Base-by-base conservation (phyloP, 2,888 invertebrate genomes). In the Agrochola circellaris region DNA sequence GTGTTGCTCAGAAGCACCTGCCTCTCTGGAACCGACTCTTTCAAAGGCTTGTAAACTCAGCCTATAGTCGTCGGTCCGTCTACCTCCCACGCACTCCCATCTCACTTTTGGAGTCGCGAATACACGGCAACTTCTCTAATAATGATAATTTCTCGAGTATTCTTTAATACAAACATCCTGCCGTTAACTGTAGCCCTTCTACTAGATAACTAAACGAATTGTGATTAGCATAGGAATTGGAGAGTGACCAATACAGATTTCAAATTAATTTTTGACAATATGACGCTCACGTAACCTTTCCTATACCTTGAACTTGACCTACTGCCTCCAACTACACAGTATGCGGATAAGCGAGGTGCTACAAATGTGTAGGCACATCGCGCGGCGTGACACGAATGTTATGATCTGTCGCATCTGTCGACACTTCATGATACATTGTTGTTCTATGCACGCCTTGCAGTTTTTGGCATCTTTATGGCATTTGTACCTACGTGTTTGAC, bases 391-490 rank as follows among this genome's bases (percentile, higher is more conserved):
- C 45, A 62, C 20, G 45, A 73, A 73, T 73, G 62, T 45, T 61
- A 66, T 30, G 72, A 73, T 61, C 45, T 64, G 83, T 66, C 68
- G 30, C 72, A 42, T 86, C 83, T 79, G 83, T 84, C 83, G 45
- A 9, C 83, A 78, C 86, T 42, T 17, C 58, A 34, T 84, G 86
- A 84, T 69, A 75, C 86, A 84, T 68, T 20, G 51, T 54, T 64
- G 48, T 23, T 62, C 79, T 86, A 79, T 78, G 86, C 74, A 78
- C 54, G 62, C 11, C 60, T 54, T 86, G 83, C 83, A 83, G 54
- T 72, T 34, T 85, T 84, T 86, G 78, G 83, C 86, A 78, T 56
- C 54, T 61, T 72, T 68, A 26, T 42, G 30, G 30, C 20, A 67
- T 66, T 61, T 62, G 23, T 26, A n/a, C 17, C 6, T 42, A 70